Percentiles rank a stretch among this genome's conserved stretches.
Evolutionary conservation across 37 sponge, comb jelly and placozoan genomes (phyloP).

Genomic region (Beroe ovata): DNA sequence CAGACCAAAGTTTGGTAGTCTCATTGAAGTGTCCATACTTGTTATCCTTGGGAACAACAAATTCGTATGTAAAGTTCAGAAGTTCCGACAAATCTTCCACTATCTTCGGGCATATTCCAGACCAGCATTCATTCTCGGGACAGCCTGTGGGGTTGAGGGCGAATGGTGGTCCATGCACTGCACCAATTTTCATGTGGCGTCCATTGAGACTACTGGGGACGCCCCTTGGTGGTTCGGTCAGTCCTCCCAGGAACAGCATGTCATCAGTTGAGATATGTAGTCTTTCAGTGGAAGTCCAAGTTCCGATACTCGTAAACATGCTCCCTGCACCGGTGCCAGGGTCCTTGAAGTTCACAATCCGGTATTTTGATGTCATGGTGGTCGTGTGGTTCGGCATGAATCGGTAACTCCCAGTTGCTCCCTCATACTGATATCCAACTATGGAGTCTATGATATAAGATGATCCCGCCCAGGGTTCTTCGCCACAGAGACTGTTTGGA

Average conservation of each 20-base stretch:
- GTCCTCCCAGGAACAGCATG: conserved; percentile 21
- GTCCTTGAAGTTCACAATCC: conserved; percentile 25
- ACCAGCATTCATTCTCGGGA: not conserved
- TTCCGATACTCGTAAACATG: conserved; percentile 19
- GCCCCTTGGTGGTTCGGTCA: conserved; percentile 10
- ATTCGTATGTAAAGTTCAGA: conserved; percentile 34
- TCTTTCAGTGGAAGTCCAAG: not conserved
- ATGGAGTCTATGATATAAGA: not conserved
- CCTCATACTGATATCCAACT: not conserved
- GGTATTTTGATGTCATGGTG: not conserved
- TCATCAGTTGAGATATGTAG: not conserved
- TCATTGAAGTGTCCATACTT: conserved; percentile 13
- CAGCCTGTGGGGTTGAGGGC: not conserved
- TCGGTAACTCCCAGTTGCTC: conserved; percentile 13
- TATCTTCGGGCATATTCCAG: conserved; percentile 18
- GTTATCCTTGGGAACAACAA: conserved; percentile 1
- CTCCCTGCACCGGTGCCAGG: not conserved
- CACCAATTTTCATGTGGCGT: conserved; percentile 15
- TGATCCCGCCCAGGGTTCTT: not conserved
- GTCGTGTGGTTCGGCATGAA: not conserved
- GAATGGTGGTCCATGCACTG: conserved; percentile 13
- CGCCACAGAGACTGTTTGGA: not conserved
- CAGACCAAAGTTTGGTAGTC: not conserved
- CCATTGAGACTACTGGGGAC: conserved; percentile 7
- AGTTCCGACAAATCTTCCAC: not conserved